Conservation (phyloP, 2,888 invertebrate species). For the Leuctra nigra region DNA sequence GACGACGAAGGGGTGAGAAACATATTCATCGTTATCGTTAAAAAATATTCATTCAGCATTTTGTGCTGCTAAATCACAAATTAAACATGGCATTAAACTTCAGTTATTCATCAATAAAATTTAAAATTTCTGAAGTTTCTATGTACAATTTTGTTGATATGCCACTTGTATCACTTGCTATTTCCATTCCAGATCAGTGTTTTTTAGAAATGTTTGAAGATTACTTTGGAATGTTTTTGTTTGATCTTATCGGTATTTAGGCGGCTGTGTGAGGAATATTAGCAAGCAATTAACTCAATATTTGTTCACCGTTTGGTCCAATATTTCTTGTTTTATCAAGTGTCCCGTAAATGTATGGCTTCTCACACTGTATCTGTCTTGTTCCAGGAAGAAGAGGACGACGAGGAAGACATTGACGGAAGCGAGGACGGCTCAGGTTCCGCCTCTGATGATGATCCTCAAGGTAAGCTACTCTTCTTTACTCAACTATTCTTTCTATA, state of each 20-base stretch:
- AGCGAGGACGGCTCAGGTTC: conserved; percentile 44
- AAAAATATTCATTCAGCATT: background rate
- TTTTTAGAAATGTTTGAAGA: too few species aligned
- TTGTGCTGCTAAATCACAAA: background rate
- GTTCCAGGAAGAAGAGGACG: conserved; percentile 54
- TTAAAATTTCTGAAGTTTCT: background rate
- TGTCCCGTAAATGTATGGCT: too few species aligned
- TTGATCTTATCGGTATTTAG: too few species aligned
- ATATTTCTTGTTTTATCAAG: too few species aligned
- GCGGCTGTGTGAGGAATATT: too few species aligned
- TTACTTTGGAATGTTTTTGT: too few species aligned
- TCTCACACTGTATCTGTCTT: conserved; percentile 22
- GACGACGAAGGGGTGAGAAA: conserved; percentile 75
- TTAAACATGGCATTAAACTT: background rate
- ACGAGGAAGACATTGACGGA: conserved; percentile 53
- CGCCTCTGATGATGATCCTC: conserved; percentile 41
- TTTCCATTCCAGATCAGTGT: background rate
- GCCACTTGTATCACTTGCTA: background rate
- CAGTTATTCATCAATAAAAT: background rate
- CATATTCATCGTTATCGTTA: conserved; percentile 15
- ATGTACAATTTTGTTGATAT: too few species aligned
- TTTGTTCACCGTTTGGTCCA: too few species aligned
- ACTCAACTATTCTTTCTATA: too few species aligned
- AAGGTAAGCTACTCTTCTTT: conserved; percentile 32
- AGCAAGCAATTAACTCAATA: too few species aligned